Evolutionary conservation across 2,113 vertebrate genomes (phyloP), one percentile per base, ranked within the genome.

Genomic region (Campylomormyrus tamandua): DNA sequence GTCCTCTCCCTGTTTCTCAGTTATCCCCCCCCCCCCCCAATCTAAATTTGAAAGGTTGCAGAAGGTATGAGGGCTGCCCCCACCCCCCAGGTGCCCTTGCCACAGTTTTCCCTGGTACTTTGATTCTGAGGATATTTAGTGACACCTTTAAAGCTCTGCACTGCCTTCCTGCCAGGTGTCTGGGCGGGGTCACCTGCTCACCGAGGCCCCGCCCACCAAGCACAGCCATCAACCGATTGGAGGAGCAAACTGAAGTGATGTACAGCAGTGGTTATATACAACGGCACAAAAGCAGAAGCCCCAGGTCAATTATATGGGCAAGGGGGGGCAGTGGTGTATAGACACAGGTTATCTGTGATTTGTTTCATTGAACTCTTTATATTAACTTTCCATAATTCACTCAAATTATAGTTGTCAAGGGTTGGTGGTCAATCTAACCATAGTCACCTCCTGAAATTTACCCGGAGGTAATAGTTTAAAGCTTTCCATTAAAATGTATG

Each of bases 41-140:
- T 86, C 48, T 86, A 11, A 50, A 49, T 27, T 50, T 50, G 83
- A 87, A 87, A 87, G 50, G 85, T 87, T 87, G 27, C 84, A 87
- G 11, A 27, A 19, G n/a, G 84, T 1, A 15, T 53, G 39, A 27
- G 11, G 84, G n/a, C 62, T 66, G 10, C 1, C n/a, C 62, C 58
- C 56, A 27, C 11, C 85, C 49, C n/a, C 27, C 17, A 50, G 85
- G 50, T 53, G 7, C 85, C 17, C 50, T 19, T 52, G 49, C 49
- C 11, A 50, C 17, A 13, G n/a, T 9, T 31, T 49, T 3, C 11
- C 39, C 35, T 17, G 49, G 84, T 15, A 21, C 84, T 87, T 87
- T 87, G 84, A 87, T 53, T 50, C 21, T 27, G 11, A 3, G 48
- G 48, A 87, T n/a, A 27, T 19, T 87, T 87, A 52, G 46, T 50